Evolutionary conservation across 2,888 invertebrate genomes (phyloP).

Genomic region (Drosophila kanekoi): DNA sequence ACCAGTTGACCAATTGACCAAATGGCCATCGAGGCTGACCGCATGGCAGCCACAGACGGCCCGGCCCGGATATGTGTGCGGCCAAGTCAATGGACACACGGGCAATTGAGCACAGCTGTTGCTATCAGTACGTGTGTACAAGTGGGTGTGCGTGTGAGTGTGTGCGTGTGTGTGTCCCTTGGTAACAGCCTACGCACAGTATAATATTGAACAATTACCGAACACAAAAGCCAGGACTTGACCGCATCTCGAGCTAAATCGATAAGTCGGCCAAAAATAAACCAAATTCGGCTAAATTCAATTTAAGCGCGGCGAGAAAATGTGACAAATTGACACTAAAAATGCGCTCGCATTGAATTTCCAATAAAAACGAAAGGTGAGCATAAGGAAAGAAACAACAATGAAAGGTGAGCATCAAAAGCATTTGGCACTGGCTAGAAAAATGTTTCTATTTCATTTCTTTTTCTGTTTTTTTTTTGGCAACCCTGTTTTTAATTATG

Average conservation of each 20-base stretch:
- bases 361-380: slow-evolving; percentile 20
- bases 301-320: slow-evolving; percentile 47
- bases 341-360: slow-evolving; percentile 47
- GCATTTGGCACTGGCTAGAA: slow-evolving; percentile 3
- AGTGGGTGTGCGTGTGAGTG: slow-evolving; percentile 8
- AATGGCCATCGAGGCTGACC: slow-evolving; percentile 52
- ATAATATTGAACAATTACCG: slow-evolving; percentile 60
- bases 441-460: not conserved
- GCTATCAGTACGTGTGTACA: slow-evolving; percentile 22
- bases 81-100: slow-evolving; percentile 69
- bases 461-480: not conserved
- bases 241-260: slow-evolving; percentile 47
- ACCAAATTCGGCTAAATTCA: slow-evolving; percentile 51
- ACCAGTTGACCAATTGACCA: slow-evolving; percentile 35
- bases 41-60: slow-evolving; percentile 29
- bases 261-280: slow-evolving; percentile 61
- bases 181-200: slow-evolving; percentile 27
- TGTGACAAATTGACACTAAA: slow-evolving; percentile 49
- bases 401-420: slow-evolving; percentile 39
- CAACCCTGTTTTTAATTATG: slow-evolving; percentile 67
- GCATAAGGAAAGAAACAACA: slow-evolving; percentile 2
- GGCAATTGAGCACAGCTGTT: slow-evolving; percentile 76
- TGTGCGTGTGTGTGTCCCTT: slow-evolving; percentile 35
- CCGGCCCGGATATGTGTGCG: slow-evolving; percentile 41
- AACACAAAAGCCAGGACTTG: slow-evolving; percentile 38